Evolutionary conservation across 2,797 vertebrate genomes (phyloP), one percentile per base, ranked within the genome.

Genomic region (Anomalospiza imberbis): DNA sequence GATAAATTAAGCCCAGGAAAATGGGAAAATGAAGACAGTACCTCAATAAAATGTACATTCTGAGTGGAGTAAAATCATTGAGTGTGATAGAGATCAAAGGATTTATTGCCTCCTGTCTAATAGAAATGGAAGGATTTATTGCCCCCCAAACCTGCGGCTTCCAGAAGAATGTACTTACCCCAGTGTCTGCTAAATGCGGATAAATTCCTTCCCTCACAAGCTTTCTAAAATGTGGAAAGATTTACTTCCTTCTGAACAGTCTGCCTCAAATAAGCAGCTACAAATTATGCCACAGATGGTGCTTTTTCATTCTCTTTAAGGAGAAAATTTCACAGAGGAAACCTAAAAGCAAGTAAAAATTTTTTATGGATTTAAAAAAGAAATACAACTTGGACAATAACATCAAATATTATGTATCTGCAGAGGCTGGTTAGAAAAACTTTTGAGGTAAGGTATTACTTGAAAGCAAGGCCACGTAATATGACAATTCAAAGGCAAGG

Each of bases 101-200:
- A 96, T 96, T 95, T 96, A 94, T 94, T 95, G 85, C 89, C 85
- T 90, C 45, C 55, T 93, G 76, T 93, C 91, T 96, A 95, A 96
- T 93, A 71, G 80, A 78, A 92, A 79, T 61, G 54, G 93, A 97
- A 73, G 74, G 95, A 96, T 97, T 97, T 97, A 97, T 95, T 94
- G 77, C 77, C 71, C 85, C 60, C 71, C 6, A 92, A 96, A 92
- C 88, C 77, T 91, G 85, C 21, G 77, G 89, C 88, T 96, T 95
- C 88, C 89, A 96, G 91, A 96, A 94, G 95, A 97, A 96, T 96
- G 85, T 96, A 96, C 88, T 97, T 96, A 96, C 60, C 82, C 89
- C 83, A 90, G 85, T 90, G 85, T 84, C 88, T 94, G 91, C 60
- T 88, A 83, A 91, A 90, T 81, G 80, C 88, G 89, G 85, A 88